Evolutionary conservation across 2,888 invertebrate genomes (phyloP).

Genomic region (Scrobipalpa costella): DNA sequence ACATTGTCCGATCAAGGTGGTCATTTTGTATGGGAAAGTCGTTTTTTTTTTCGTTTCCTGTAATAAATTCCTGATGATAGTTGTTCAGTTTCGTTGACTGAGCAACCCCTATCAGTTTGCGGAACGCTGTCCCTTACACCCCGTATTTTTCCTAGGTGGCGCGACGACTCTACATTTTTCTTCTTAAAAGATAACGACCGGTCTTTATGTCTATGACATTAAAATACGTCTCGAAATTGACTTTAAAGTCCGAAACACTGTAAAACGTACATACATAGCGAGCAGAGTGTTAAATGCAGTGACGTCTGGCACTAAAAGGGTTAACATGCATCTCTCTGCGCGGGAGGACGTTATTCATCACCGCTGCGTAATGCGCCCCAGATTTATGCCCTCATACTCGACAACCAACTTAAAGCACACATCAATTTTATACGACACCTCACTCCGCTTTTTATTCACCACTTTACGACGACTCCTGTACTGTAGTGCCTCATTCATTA

Average conservation of each 20-base stretch:
- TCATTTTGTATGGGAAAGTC: too few species aligned
- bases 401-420: conserved; percentile 57
- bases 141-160: too few species aligned
- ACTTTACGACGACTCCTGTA: conserved; percentile 42
- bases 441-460: conserved; percentile 45
- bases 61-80: too few species aligned
- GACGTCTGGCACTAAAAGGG: conserved; percentile 56
- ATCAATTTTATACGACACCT: conserved; percentile 55
- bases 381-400: conserved; percentile 74
- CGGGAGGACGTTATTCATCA: conserved; percentile 70
- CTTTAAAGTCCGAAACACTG: not conserved
- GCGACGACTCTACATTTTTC: not conserved
- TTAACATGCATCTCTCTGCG: conserved; percentile 43
- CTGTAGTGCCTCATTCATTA: conserved; percentile 50
- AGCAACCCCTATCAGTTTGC: too few species aligned
- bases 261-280: not conserved
- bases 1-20: too few species aligned
- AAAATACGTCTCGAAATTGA: not conserved
- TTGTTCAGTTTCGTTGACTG: too few species aligned
- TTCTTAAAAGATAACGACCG: not conserved
- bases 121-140: too few species aligned
- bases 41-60: too few species aligned
- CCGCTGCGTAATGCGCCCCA: conserved; percentile 66
- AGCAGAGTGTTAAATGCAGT: conserved; percentile 23
- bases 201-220: not conserved